Evolutionary conservation across 2,797 vertebrate species (phyloP).

Genomic region (Muraenolepis orangiensis): DNA sequence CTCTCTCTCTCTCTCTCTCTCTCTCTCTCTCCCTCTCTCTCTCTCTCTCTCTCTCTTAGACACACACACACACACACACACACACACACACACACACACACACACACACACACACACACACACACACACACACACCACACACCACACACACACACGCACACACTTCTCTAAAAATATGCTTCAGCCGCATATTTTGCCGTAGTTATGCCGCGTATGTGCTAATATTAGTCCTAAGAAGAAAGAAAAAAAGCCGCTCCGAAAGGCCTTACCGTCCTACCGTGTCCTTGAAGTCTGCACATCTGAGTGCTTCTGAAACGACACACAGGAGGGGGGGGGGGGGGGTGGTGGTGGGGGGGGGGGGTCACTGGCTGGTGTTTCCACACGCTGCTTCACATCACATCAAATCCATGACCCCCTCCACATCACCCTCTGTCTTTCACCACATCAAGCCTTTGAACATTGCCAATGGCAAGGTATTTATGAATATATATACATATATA

Average conservation of each 20-base stretch:
- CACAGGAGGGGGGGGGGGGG: background rate
- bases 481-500: background rate
- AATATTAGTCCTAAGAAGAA: conserved; percentile 51
- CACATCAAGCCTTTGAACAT: conserved; percentile 52
- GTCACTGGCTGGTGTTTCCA: conserved; percentile 52
- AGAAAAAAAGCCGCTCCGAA: background rate
- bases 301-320: background rate
- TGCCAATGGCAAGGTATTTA: conserved; percentile 18
- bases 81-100: too few species aligned
- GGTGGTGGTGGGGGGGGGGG: too few species aligned
- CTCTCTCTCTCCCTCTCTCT: too few species aligned
- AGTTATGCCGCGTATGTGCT: conserved; percentile 51
- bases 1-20: conserved; percentile 5
- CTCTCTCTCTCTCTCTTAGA: too few species aligned
- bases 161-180: conserved; percentile 22
- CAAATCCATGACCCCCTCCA: conserved; percentile 15
- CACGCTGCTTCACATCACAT: too few species aligned
- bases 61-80: too few species aligned
- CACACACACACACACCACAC: too few species aligned
- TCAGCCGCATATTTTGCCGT: conserved; percentile 26
- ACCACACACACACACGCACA: conserved; percentile 35
- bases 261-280: background rate
- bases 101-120: too few species aligned
- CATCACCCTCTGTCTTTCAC: conserved; percentile 13
- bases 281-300: background rate